A percentile compares a stretch with the other conserved stretches of the same genome.
Conservation (phyloP, 1,140 invertebrate genomes). For the Dreissena rostriformis region DNA sequence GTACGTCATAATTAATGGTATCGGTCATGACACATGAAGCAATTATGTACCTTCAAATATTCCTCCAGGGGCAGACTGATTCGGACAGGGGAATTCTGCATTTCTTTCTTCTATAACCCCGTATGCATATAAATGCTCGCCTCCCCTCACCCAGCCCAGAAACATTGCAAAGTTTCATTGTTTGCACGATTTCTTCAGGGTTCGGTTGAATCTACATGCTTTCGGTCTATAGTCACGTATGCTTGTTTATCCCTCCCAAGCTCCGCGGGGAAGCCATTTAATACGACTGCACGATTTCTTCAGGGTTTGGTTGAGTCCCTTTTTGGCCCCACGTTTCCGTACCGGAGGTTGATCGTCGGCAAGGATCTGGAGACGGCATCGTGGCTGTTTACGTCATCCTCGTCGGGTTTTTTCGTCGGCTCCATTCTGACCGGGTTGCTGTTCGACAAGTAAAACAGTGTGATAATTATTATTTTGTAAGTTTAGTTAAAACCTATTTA, state of each 20-base stretch:
- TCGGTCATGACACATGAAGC: too few species aligned
- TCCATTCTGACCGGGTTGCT: constrained; percentile 25
- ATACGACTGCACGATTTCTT: background rate
- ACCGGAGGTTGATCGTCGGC: constrained; percentile 27
- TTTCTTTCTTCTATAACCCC: background rate
- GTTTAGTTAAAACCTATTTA: too few species aligned
- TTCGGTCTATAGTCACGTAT: too few species aligned
- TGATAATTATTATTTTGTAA: constrained; percentile 2
- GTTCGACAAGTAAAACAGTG: constrained; percentile 32
- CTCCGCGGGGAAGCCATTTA: background rate
- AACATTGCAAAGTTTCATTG: too few species aligned
- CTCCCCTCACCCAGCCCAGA: too few species aligned
- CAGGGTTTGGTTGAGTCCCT: constrained; percentile 33
- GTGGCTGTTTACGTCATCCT: constrained; percentile 26
- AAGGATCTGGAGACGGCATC: constrained; percentile 23
- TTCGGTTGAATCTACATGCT: too few species aligned
- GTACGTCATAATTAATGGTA: too few species aligned
- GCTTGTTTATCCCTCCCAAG: too few species aligned
- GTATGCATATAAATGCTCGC: background rate
- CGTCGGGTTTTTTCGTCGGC: constrained; percentile 31
- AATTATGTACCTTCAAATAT: too few species aligned
- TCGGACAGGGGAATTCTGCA: background rate
- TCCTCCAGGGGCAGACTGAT: background rate
- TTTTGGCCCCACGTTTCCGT: constrained; percentile 40
- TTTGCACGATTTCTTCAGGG: too few species aligned